phyloP scores from a whole-genome alignment of 2,113 vertebrate genomes.

The Thamnophis sirtalis region DNA sequence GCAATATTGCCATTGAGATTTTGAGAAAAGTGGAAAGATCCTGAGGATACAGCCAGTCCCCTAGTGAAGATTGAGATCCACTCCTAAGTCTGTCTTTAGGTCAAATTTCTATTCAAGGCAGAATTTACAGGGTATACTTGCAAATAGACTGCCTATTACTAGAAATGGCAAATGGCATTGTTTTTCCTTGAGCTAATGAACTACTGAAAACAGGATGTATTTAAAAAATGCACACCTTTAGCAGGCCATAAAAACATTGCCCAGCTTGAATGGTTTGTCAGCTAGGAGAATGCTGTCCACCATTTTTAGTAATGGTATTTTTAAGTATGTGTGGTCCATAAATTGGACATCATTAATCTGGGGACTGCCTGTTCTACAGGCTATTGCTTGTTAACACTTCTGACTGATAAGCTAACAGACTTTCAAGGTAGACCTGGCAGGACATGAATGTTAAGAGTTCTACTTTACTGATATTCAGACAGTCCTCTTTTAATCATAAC shows the following conservation, averaged over 20 bases:
- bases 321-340: neutral
- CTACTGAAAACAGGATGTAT: neutral
- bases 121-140: neutral
- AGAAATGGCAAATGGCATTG: neutral
- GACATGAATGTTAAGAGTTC: neutral
- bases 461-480: neutral
- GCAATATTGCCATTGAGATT: neutral
- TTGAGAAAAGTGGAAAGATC: neutral
- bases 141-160: neutral
- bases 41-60: neutral
- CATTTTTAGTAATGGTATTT: neutral
- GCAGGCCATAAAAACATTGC: neutral
- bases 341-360: neutral
- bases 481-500: neutral
- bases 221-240: neutral
- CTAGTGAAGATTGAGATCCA: neutral
- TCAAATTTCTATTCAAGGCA: neutral
- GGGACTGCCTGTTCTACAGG: neutral
- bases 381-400: neutral
- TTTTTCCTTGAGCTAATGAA: neutral
- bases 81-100: neutral
- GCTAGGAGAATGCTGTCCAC: neutral
- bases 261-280: neutral
- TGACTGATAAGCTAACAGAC: neutral
- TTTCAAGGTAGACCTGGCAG: neutral